Evolutionary conservation across 2,797 vertebrate species (phyloP).

Genomic region (Cuniculus paca): DNA sequence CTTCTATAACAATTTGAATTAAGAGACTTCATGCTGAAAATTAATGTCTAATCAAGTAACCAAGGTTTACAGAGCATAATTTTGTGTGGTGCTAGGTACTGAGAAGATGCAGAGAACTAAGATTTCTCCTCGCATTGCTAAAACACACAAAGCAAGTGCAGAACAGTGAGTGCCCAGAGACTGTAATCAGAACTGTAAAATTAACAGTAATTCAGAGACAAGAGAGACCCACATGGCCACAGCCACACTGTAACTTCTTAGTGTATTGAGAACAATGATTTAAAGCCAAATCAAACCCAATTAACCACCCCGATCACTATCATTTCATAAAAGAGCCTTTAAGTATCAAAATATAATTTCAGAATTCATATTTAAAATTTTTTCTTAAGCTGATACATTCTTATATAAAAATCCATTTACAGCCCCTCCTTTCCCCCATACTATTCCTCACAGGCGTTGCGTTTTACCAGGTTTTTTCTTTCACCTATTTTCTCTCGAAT

Average conservation of each 20-base stretch:
- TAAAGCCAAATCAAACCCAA: slow-evolving; percentile 20
- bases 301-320: background rate
- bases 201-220: slow-evolving; percentile 1
- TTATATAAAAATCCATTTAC: background rate
- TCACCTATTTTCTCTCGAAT: background rate
- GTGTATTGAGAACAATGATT: slow-evolving; percentile 2
- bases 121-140: background rate
- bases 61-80: background rate
- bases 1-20: slow-evolving; percentile 48
- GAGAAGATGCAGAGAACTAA: background rate
- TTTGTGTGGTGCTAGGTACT: background rate
- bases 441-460: background rate
- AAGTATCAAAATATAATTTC: background rate
- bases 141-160: background rate
- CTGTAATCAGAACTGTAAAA: background rate
- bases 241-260: background rate
- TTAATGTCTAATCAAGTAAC: background rate
- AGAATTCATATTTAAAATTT: background rate
- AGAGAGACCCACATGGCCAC: background rate
- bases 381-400: background rate
- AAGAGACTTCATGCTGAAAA: slow-evolving; percentile 60
- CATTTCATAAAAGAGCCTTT: slow-evolving; percentile 23
- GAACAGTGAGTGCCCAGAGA: background rate
- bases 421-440: background rate
- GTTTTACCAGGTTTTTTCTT: background rate